These are phyloP conservation scores for Tangara arthus DNA, from an alignment of 2,797 vertebrate genomes.

Conservation along the genomic window DNA sequence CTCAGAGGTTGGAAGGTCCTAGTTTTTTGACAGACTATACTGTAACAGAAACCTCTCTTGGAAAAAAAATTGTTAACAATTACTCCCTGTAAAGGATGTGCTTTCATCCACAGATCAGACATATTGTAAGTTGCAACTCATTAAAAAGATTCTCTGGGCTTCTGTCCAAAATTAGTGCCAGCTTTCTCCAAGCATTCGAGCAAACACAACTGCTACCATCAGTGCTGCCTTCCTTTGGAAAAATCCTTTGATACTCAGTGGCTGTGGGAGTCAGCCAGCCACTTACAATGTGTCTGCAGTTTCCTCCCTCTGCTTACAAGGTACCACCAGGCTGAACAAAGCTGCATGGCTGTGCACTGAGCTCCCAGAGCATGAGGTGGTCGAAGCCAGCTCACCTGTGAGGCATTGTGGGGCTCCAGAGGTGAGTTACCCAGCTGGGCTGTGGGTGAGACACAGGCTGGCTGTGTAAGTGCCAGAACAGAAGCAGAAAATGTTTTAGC, in stretches of 20 bases:
- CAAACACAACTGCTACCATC: neutral
- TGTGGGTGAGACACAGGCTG: neutral
- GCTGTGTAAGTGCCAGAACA: neutral
- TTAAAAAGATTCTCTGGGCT: conserved; percentile 23
- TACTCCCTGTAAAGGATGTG: conserved; percentile 2
- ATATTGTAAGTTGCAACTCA: conserved; percentile 5
- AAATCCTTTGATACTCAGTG: neutral
- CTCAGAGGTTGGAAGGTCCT: neutral
- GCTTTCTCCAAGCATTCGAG: neutral
- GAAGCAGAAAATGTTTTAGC: neutral
- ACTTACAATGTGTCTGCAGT: neutral
- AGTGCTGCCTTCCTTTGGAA: neutral
- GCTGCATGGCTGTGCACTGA: fast-evolving
- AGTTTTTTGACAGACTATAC: neutral
- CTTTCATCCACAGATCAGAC: conserved; percentile 39
- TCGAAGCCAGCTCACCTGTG: neutral
- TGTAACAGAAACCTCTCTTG: neutral
- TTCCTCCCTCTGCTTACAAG: neutral
- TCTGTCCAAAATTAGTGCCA: neutral
- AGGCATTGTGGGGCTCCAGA: neutral
- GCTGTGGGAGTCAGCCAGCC: neutral
- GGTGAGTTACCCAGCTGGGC: neutral
- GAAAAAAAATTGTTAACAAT: conserved; percentile 1
- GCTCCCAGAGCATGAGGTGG: neutral
- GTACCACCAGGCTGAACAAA: neutral